Conservation (phyloP, 2,888 invertebrate species). For the Therioaphis trifolii region DNA sequence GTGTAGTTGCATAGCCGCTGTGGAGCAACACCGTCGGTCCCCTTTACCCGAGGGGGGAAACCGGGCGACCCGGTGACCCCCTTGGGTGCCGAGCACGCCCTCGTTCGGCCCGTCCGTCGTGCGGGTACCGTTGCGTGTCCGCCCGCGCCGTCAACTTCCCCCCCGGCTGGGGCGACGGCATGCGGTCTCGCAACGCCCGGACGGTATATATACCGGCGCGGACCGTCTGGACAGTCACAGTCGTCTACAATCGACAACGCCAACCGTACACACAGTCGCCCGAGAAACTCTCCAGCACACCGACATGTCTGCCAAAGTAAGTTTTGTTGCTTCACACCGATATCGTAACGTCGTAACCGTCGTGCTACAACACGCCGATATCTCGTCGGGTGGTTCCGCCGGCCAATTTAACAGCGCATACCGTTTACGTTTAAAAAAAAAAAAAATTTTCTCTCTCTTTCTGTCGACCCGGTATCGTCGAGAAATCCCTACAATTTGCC, state of each 20-base stretch:
- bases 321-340: no score
- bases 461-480: no score
- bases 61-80: constrained; percentile 52
- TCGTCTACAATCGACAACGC: neutral
- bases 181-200: neutral
- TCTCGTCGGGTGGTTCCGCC: neutral
- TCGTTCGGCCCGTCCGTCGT: neutral
- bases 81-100: constrained; percentile 42
- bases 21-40: neutral
- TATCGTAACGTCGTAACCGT: no score
- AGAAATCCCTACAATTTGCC: no score
- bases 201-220: constrained; percentile 44
- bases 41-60: constrained; percentile 9
- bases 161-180: constrained; percentile 36
- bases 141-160: neutral
- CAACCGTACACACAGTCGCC: neutral
- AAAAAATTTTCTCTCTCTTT: no score
- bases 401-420: no score
- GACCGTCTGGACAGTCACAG: constrained; percentile 33
- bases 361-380: neutral
- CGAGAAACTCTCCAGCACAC: neutral
- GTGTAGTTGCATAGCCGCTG: neutral
- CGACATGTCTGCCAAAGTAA: constrained; percentile 55
- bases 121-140: neutral
- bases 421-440: no score